These are phyloP conservation scores for Griposia aprilina DNA, from an alignment of 2,888 invertebrate genomes.

Conservation along the genomic window DNA sequence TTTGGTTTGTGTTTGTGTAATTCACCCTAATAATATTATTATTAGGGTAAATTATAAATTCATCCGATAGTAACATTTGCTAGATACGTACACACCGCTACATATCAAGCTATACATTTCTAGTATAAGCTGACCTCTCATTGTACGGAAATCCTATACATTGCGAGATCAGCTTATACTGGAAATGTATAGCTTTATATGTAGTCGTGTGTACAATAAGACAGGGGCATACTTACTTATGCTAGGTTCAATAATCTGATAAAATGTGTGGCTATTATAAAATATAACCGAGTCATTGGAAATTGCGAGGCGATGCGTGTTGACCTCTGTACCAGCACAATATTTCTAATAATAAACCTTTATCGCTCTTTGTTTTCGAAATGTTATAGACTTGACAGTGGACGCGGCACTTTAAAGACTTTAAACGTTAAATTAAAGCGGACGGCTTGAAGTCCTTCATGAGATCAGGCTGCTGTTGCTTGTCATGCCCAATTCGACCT, in stretches of 20 bases:
- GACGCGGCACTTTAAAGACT: constrained; percentile 35
- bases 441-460: not conserved
- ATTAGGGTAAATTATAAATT: constrained; percentile 32
- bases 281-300: constrained; percentile 79
- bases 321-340: constrained; percentile 81
- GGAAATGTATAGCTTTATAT: no score
- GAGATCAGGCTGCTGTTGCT: not conserved
- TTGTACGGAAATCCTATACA: no score
- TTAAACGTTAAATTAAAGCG: constrained; percentile 26
- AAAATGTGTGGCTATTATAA: constrained; percentile 71
- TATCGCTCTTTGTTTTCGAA: constrained; percentile 66
- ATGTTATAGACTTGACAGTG: constrained; percentile 69
- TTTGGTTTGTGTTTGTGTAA: no score
- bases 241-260: constrained; percentile 82
- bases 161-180: no score
- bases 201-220: no score
- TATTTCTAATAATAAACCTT: constrained; percentile 84
- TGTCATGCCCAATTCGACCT: not conserved
- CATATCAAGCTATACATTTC: no score
- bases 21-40: no score
- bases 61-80: constrained; percentile 17
- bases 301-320: constrained; percentile 76
- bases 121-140: no score
- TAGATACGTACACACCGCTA: no score
- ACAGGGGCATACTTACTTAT: constrained; percentile 63